phyloP scores from a whole-genome alignment of 2,888 invertebrate genomes.

The Trichogramma evanescens region DNA sequence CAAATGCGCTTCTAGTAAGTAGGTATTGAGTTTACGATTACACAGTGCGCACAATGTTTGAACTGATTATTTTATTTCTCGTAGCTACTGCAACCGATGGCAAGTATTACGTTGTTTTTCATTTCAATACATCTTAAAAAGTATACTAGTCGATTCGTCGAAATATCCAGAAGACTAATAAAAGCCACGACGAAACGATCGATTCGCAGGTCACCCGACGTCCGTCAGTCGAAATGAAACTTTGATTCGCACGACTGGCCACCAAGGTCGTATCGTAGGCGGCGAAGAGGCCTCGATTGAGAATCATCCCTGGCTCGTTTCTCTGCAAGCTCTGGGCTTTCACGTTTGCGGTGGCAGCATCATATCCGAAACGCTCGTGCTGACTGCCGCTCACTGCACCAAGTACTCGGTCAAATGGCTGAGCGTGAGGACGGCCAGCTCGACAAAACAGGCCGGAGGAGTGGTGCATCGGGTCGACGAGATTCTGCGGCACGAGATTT shows the following conservation, averaged over 20 bases:
- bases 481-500: neutral
- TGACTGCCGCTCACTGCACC: constrained; percentile 58
- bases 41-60: no score
- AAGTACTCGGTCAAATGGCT: neutral
- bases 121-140: neutral
- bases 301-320: constrained; percentile 50
- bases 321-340: constrained; percentile 42
- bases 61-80: no score
- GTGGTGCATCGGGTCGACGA: neutral
- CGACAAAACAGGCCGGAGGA: neutral
- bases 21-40: no score
- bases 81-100: neutral
- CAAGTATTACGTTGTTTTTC: neutral
- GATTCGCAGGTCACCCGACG: no score
- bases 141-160: no score
- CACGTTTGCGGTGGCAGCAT: constrained; percentile 56
- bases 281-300: constrained; percentile 49
- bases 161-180: no score
- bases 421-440: constrained; percentile 38
- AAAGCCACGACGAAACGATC: no score
- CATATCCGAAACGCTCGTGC: constrained; percentile 47
- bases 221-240: no score
- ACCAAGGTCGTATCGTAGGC: constrained; percentile 47
- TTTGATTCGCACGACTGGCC: constrained; percentile 4
- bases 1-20: no score